Base-by-base conservation (phyloP, 2,113 vertebrate genomes). In the Amphiprion percula region DNA sequence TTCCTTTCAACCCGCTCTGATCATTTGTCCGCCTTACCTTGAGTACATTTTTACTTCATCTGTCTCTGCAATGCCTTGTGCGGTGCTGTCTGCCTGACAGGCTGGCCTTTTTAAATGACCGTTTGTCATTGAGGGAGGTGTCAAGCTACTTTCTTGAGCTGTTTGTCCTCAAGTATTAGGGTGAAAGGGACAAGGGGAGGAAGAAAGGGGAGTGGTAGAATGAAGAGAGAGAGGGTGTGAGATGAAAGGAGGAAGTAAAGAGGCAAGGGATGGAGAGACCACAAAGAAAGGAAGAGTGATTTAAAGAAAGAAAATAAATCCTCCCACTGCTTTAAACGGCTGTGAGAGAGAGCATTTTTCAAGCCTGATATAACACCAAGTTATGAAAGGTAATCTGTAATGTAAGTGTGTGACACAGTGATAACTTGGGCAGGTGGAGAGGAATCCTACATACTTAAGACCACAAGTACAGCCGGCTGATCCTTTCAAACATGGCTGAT, bases 21-120 rank as follows among this genome's bases (percentile, higher is more conserved):
- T 91, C 80, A 1, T 91, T 91, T 82, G 85, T 90, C 84, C 88
- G 76, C 66, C 91, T 89, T 89, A 81, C 85, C 81, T 73, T 75
- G 77, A 90, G 79, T 91, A 80, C 82, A 86, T 91, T 84, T 81
- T 92, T 86, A 88, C 88, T 92, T 92, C 91, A 94, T 93, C 85
- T 49, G 77, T 92, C 88, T 86, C 72, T 28, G 68, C 65, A 24
- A 72, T 62, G 82, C 74, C 61, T 70, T 83, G 81, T 76, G 72
- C 77, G 9, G 28, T 41, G 83, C 84, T 28, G 69, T 77, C 82
- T 80, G 72, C 77, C 79, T 92, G 92, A 91, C 91, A 88, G 90
- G 75, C 83, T 87, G 86, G 88, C 89, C 88, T 83, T 90, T 90
- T 91, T 86, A 94, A 93, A 94, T 87, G 82, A 85, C 84, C 73